phyloP scores from a whole-genome alignment of 2,888 invertebrate species.

The Flabesymbios commensalis region DNA sequence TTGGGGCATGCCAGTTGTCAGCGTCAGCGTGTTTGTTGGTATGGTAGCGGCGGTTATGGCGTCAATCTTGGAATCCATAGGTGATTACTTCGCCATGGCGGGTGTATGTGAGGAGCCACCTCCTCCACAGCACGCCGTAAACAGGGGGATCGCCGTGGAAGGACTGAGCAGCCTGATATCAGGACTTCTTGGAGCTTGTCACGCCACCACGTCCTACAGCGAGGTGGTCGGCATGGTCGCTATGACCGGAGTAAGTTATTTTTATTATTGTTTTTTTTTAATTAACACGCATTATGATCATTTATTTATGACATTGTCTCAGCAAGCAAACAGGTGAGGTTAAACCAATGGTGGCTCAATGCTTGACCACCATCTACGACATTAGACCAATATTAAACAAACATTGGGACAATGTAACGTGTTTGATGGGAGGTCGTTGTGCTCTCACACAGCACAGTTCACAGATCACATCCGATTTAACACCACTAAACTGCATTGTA shows the following conservation, averaged over 20 bases:
- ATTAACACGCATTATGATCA: too few relatives aligned
- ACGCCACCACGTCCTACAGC: conserved; percentile 83
- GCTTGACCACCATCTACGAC: too few relatives aligned
- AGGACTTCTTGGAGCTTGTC: conserved; percentile 81
- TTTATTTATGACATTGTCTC: too few relatives aligned
- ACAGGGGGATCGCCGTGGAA: conserved; percentile 68
- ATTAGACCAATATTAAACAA: too few relatives aligned
- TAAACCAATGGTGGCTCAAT: too few relatives aligned
- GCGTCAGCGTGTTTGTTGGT: conserved; percentile 6
- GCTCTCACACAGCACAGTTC: too few relatives aligned
- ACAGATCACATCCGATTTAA: too few relatives aligned
- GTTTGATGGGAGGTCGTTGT: too few relatives aligned
- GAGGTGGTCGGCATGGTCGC: conserved; percentile 87
- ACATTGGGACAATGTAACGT: too few relatives aligned
- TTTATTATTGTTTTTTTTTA: too few relatives aligned
- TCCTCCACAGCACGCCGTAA: conserved; percentile 16
- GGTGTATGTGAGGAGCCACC: conserved; percentile 7
- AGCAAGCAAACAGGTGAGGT: too few relatives aligned
- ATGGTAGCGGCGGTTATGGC: conserved; percentile 9
- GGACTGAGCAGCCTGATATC: conserved; percentile 78
- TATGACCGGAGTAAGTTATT: conserved; percentile 72
- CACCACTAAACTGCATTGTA: too few relatives aligned
- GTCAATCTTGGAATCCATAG: conserved; percentile 15
- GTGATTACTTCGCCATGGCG: conserved; percentile 13
- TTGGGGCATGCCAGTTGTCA: conserved; percentile 10